A percentile compares a stretch with the other conserved stretches of the same genome.
Conservation (phyloP, 2,797 vertebrate genomes). For the Anabas testudineus region DNA sequence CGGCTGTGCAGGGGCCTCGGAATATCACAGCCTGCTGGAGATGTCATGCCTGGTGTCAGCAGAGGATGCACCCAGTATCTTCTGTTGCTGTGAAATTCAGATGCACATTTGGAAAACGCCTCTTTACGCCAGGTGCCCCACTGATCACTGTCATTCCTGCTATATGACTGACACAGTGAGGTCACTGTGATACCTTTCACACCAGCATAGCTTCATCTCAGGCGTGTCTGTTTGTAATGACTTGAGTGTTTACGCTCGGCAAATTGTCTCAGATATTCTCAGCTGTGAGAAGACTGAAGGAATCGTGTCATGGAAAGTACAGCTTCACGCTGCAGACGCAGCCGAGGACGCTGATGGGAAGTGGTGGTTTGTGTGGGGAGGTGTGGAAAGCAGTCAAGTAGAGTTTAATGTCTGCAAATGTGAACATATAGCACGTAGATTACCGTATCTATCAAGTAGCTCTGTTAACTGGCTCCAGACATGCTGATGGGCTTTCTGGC, state of each 20-base stretch:
- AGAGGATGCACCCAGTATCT: too few species aligned
- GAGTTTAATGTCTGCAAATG: constrained; percentile 11
- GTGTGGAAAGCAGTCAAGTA: constrained; percentile 8
- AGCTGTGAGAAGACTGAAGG: constrained; percentile 44
- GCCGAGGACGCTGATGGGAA: constrained; percentile 9
- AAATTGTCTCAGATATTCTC: constrained; percentile 36
- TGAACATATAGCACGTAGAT: neutral
- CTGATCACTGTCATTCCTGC: too few species aligned
- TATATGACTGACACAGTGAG: too few species aligned
- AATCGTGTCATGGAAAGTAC: constrained; percentile 56
- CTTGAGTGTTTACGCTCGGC: constrained; percentile 28
- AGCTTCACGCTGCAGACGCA: constrained; percentile 49
- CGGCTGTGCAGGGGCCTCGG: too few species aligned
- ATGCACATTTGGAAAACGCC: too few species aligned
- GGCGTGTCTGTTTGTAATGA: constrained; percentile 26
- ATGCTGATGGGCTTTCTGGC: constrained; percentile 50
- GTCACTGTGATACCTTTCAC: too few species aligned
- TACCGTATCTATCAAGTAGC: constrained; percentile 7
- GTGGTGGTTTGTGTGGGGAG: neutral
- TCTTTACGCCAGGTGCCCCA: too few species aligned
- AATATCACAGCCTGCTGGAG: too few species aligned
- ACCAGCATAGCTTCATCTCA: constrained; percentile 1
- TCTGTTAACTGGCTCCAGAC: constrained; percentile 28
- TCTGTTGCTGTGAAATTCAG: too few species aligned
- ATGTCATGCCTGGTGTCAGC: too few species aligned